Evolutionary conservation across 2,888 invertebrate species (phyloP), one percentile per base, ranked within the genome.

Genomic region (Perizoma affinitatum): DNA sequence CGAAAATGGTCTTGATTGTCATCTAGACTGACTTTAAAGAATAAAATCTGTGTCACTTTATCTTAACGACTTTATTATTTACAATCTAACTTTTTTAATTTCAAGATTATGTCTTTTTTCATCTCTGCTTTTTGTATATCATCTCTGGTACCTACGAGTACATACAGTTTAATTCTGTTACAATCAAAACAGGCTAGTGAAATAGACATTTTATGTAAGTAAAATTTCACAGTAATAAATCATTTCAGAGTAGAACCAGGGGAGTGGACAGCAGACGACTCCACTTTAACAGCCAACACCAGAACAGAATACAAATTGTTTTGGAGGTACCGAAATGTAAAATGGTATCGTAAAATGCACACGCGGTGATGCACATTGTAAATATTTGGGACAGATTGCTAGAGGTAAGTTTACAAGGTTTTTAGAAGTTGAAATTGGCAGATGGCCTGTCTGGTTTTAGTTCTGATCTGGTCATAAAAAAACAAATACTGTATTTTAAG

Each of bases 221-320:
- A 35, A 11, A 44, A 55, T 43, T 56, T 52, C 11, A 22, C 22
- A 22, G 34, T 10, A 45, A n/a, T 54, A 40, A 48, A 49, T 53
- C 61, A 36, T 54, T 66, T 65, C 44, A 41, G 55, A 56, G 62
- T 59, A 64, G 57, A 46, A 40, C 58, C 70, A 58, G 63, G 66
- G 63, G 65, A 74, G 67, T 73, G 69, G 67, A 72, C 75, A 72
- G 64, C 63, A 65, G 63, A 67, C 62, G 65, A 61, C 61, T 57
- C 66, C 77, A 79, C 75, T 88, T 90, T 90, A 90, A 91, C 86
- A 76, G 71, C 80, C 74, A 58, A 50, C 45, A 76, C 84, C 70
- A 72, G 73, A 73, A 70, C 70, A 71, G 90, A 88, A 91, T 91
- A 91, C 85, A 86, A 89, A 91, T 87, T 83, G 86, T 87, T 87